phyloP scores from a whole-genome alignment of 2,888 invertebrate species.

The Phengaris alcon region DNA sequence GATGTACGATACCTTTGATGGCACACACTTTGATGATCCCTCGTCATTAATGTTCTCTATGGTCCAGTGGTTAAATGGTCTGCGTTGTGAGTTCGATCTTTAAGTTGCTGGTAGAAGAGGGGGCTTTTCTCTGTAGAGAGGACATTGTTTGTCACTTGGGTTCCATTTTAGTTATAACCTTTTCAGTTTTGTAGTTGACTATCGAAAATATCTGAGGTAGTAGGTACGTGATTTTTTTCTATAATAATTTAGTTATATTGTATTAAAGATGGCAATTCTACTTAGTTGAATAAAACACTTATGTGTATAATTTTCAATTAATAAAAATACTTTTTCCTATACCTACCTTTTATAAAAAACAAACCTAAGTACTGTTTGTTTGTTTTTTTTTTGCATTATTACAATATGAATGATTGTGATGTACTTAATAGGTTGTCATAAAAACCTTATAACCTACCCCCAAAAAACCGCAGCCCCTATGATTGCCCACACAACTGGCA shows the following conservation, averaged over 20 bases:
- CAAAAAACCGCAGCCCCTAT: conserved; percentile 46
- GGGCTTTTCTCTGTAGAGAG: neutral
- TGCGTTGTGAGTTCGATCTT: neutral
- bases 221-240: no score
- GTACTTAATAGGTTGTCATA: neutral
- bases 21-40: conserved; percentile 11
- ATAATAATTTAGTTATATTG: no score
- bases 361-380: neutral
- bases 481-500: conserved; percentile 51
- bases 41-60: neutral
- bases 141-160: no score
- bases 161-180: no score
- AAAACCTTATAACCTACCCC: conserved; percentile 16
- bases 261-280: no score
- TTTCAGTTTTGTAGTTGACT: no score
- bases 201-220: no score
- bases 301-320: no score
- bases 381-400: conserved; percentile 3
- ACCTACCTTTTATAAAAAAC: no score
- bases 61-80: neutral
- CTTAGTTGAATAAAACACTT: no score
- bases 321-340: no score
- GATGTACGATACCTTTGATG: conserved; percentile 5
- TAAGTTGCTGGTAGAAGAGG: neutral
- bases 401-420: neutral